These are phyloP conservation scores for Siderastrea radians DNA, from an alignment of 92 coral and sea anemone genomes.

Conservation along the genomic window DNA sequence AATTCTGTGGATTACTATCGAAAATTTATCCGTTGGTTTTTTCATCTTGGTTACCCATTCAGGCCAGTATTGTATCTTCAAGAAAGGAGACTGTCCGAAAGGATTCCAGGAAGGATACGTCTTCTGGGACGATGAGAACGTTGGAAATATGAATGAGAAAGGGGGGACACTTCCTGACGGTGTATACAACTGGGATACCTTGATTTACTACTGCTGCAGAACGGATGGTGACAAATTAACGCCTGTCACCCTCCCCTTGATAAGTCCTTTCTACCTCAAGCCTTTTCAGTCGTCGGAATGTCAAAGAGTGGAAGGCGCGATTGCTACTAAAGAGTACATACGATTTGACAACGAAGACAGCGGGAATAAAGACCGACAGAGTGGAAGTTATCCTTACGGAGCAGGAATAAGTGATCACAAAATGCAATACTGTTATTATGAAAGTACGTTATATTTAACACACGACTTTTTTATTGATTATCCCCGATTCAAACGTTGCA, in stretches of 20 bases:
- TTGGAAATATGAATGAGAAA: slow-evolving; percentile 30
- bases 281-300: slow-evolving; percentile 32
- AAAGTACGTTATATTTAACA: slow-evolving; percentile 27
- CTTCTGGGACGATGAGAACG: slow-evolving; percentile 58
- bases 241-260: slow-evolving; percentile 54
- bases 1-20: no score
- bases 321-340: slow-evolving; percentile 56
- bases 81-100: slow-evolving; percentile 53
- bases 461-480: no score
- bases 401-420: slow-evolving; percentile 42
- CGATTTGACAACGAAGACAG: slow-evolving; percentile 53
- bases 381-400: slow-evolving; percentile 38
- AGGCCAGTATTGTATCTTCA: slow-evolving; percentile 68
- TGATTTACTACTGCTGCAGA: slow-evolving; percentile 61
- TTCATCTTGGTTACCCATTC: no score
- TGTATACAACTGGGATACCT: slow-evolving; percentile 27
- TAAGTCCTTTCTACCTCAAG: slow-evolving; percentile 59
- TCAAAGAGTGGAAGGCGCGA: slow-evolving; percentile 68
- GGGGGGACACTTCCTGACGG: slow-evolving; percentile 68
- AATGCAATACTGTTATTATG: slow-evolving; percentile 24
- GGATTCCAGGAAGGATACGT: slow-evolving; percentile 42
- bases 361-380: slow-evolving; percentile 20
- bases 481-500: no score
- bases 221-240: slow-evolving; percentile 43
- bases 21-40: no score